A percentile compares a stretch with the other conserved stretches of the same genome.
Conservation (phyloP, 1,140 invertebrate species). For the Pomacea maculata region DNA sequence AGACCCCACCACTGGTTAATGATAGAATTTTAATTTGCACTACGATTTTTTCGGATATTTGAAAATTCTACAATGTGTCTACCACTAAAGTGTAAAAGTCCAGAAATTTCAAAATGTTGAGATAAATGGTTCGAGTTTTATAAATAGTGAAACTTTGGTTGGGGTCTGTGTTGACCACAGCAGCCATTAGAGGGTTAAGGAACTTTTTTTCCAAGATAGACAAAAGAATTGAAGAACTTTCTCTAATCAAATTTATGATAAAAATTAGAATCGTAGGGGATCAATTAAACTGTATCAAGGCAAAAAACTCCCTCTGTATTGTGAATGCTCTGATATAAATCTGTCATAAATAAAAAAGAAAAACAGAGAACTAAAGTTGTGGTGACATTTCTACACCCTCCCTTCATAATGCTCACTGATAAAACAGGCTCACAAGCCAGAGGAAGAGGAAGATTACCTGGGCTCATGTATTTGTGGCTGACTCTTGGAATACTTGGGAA, state of each 20-base stretch:
- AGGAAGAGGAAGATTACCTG: slow-evolving; percentile 28
- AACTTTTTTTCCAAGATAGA: too few relatives aligned
- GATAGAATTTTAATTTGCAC: too few relatives aligned
- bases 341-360: neutral
- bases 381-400: neutral
- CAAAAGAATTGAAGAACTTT: neutral
- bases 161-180: too few relatives aligned
- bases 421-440: neutral
- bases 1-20: too few relatives aligned
- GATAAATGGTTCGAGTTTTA: too few relatives aligned
- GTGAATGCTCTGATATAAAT: neutral
- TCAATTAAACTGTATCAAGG: neutral
- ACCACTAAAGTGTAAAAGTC: too few relatives aligned
- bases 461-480: slow-evolving; percentile 48
- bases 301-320: neutral
- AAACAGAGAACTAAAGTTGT: neutral
- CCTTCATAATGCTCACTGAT: neutral
- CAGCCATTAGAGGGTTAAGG: too few relatives aligned
- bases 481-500: slow-evolving; percentile 51
- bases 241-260: neutral
- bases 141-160: too few relatives aligned
- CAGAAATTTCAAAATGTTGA: too few relatives aligned
- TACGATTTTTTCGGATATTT: too few relatives aligned
- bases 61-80: too few relatives aligned
- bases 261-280: neutral